Conservation (phyloP, 2,888 invertebrate species). For the Agelastica alni region DNA sequence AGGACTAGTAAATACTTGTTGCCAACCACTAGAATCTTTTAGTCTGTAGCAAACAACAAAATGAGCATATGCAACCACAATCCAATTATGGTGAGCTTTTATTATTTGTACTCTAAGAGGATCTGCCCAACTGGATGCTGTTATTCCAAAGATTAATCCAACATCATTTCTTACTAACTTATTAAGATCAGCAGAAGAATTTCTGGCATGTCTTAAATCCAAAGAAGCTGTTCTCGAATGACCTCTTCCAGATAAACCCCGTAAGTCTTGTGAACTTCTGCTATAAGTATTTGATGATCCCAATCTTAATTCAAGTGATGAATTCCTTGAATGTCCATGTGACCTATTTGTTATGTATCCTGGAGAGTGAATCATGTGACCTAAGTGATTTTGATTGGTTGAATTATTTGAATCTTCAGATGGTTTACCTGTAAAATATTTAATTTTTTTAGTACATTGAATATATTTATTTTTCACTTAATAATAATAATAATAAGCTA, state of each 20-base stretch:
- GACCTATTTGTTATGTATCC: constrained; percentile 37
- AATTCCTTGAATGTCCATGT: constrained; percentile 74
- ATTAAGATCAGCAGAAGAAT: constrained; percentile 76
- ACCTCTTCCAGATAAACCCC: constrained; percentile 57
- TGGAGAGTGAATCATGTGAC: constrained; percentile 25
- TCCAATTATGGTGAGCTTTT: constrained; percentile 97
- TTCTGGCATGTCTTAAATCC: constrained; percentile 73
- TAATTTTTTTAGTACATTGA: neutral
- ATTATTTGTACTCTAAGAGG: constrained; percentile 89
- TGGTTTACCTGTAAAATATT: constrained; percentile 15
- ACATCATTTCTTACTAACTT: constrained; percentile 73
- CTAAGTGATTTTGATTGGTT: constrained; percentile 26
- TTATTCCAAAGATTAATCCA: constrained; percentile 68
- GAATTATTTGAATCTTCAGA: constrained; percentile 25
- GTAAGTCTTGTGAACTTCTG: constrained; percentile 58
- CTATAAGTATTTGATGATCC: constrained; percentile 56
- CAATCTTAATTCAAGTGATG: constrained; percentile 76
- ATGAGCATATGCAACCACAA: constrained; percentile 94
- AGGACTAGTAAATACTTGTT: constrained; percentile 90
- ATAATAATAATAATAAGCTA: too few species aligned
- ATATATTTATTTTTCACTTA: too few species aligned
- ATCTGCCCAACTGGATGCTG: constrained; percentile 73
- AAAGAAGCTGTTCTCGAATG: constrained; percentile 86
- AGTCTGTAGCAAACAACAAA: constrained; percentile 95
- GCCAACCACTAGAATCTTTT: constrained; percentile 97